Evolutionary conservation across 2,797 vertebrate species (phyloP).

Genomic region (Scolopax bukidnonensis): DNA sequence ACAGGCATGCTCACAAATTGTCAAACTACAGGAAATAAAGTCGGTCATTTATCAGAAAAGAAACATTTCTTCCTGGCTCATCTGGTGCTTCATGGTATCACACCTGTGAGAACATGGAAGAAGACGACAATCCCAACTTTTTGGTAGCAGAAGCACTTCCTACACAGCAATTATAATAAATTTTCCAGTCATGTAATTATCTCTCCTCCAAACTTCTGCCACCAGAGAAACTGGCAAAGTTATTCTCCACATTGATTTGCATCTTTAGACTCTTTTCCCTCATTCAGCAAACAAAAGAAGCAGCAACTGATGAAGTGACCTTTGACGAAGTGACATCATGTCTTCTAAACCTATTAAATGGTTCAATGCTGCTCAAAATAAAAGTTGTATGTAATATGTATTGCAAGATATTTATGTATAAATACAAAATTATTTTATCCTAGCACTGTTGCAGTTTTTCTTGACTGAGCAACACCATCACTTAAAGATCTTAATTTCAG

Average conservation of each 20-base stretch:
- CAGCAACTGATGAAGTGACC: background rate
- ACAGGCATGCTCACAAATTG: background rate
- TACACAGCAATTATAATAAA: background rate
- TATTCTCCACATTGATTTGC: background rate
- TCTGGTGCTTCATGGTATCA: background rate
- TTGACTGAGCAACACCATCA: background rate
- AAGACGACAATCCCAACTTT: background rate
- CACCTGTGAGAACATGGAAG: background rate
- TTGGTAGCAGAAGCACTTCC: background rate
- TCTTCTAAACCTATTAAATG: background rate
- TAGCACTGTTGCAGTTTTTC: background rate
- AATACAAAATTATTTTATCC: background rate
- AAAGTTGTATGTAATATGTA: background rate
- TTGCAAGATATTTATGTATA: background rate
- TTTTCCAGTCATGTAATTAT: background rate
- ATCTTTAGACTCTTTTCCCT: background rate
- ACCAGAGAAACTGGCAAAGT: background rate
- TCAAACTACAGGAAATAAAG: background rate
- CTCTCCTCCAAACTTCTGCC: background rate
- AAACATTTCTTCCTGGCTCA: background rate
- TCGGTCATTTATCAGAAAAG: background rate
- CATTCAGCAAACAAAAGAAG: background rate
- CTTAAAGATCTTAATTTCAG: conserved; percentile 25
- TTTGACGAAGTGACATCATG: background rate
- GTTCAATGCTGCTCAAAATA: background rate